Base-by-base conservation (phyloP, 2,888 invertebrate genomes). In the Clanis bilineata region DNA sequence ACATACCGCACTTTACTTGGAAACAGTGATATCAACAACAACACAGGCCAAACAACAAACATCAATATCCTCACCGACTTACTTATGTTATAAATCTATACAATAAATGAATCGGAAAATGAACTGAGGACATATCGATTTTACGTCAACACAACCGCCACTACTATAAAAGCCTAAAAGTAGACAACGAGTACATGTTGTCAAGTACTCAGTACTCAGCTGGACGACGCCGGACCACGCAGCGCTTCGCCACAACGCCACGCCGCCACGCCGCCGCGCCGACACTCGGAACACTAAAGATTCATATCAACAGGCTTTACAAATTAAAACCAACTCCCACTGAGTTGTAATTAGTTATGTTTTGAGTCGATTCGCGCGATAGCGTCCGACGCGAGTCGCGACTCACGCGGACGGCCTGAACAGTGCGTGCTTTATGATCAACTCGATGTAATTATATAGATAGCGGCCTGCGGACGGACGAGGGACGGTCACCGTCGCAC, bases 241-340 rank as follows among this genome's bases (percentile, higher is more conserved):
- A n/a, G 21, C 22, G 38, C 55, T 18, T 12, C 25, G n/a, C 5
- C 23, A 10, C 4, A 25, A 12, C 39, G 22, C 56, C 5, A 1
- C 18, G 36, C 10, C 32, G 32, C 21, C 38, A 38, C 10, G 15
- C 51, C 23, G 15, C 58, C 38, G 15, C 58, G n/a, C 21, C 23
- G 59, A n/a, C 21, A 23, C 7, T 28, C 32, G 15, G 51, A 51
- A 28, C 51, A 32, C 51, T 32, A 51, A 18, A 56, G 55, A 39
- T 56, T 36, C 4, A 23, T 56, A 56, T 56, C 55, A 56, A 38
- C 22, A 23, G 38, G 12, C 12, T 56, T 56, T 56, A 56, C 55
- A 38, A 56, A 56, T 56, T 56, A 56, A 56, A 56, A 56, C 39
- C 38, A 56, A 56, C 55, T 56, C 55, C 55, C 55, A 39, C 38